Conservation (phyloP, 2,113 vertebrate species). For the Albula goreensis region DNA sequence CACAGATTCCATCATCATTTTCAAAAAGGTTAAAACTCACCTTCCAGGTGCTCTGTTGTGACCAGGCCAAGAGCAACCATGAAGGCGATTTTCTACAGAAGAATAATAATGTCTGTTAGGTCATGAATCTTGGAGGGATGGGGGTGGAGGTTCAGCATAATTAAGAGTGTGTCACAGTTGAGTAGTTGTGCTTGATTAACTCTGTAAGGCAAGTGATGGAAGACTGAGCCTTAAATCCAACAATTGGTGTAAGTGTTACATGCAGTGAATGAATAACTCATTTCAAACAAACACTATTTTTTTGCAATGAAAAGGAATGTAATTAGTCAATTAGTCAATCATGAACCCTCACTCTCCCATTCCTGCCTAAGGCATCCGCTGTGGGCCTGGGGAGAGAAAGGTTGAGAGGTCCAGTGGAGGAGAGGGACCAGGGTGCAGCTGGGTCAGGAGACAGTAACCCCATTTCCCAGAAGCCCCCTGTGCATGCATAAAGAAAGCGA, state of each 20-base stretch:
- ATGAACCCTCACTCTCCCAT: not conserved
- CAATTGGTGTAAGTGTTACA: not conserved
- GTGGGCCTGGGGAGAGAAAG: not conserved
- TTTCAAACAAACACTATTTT: not conserved
- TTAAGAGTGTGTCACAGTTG: not conserved
- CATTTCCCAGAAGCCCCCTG: not conserved
- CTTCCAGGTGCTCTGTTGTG: conserved; percentile 93
- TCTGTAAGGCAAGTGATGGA: too few species aligned
- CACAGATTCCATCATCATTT: not conserved
- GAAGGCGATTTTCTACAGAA: conserved; percentile 92
- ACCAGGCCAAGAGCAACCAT: conserved; percentile 96
- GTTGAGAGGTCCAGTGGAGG: too few species aligned
- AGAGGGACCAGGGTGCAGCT: not conserved
- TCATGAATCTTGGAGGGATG: too few species aligned
- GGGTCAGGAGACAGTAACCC: not conserved
- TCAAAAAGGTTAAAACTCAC: conserved; percentile 64
- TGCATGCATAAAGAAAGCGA: not conserved
- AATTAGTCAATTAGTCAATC: not conserved
- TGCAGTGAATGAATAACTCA: not conserved
- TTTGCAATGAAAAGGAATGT: not conserved
- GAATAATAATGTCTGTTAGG: conserved; percentile 30
- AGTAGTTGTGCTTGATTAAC: too few species aligned
- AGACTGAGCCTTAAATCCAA: too few species aligned
- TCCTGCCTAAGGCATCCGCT: not conserved
- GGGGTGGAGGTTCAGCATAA: not conserved